Base-by-base conservation (phyloP, 2,797 vertebrate species). In the Lateolabrax maculatus region DNA sequence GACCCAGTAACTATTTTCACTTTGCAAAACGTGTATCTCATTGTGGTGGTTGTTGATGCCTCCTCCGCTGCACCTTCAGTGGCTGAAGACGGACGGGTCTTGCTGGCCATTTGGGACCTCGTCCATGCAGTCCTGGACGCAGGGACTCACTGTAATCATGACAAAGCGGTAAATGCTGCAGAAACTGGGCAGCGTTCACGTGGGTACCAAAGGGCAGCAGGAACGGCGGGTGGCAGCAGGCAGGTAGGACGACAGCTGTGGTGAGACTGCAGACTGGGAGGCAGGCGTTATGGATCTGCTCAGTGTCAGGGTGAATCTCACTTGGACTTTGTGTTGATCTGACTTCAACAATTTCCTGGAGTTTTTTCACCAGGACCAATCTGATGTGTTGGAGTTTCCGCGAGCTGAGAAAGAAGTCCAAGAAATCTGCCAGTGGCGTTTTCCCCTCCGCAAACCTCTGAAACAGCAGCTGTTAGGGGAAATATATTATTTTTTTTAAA, bases 401-500 rank as follows among this genome's bases (percentile, higher is more conserved):
- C 12, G 27, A 65, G 46, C 23, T 70, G 60, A 87, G 79, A 66
- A 91, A 93, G 7, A 70, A 71, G 23, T 89, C 79, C 63, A 92
- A 51, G 77, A 93, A 94, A 39, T 88, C 72, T 49, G 48, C 69
- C 71, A 83, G 25, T 0, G 71, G 25, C 7, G 74, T 67, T 71
- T 87, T 81, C 52, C 87, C 70, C 19, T 89, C 89, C 9, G 62
- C 64, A 71, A 93, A 92, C 60, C 29, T 89, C 41, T 91, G 78
- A 69, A 89, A 84, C 31, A 91, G 71, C 69, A 82, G 78, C 93
- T 95, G 77, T 71, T 15, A 36, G 43, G 65, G 15, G 52, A 71
- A 37, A 80, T 2, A 52, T 12, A 9, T n/a, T 44, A 49, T 49
- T 53, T 43, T 72, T 79, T 36, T 9, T 15, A 10, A 1, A 25